Base-by-base conservation (phyloP, 1,140 invertebrate species). In the Hylyphantes graminicola region DNA sequence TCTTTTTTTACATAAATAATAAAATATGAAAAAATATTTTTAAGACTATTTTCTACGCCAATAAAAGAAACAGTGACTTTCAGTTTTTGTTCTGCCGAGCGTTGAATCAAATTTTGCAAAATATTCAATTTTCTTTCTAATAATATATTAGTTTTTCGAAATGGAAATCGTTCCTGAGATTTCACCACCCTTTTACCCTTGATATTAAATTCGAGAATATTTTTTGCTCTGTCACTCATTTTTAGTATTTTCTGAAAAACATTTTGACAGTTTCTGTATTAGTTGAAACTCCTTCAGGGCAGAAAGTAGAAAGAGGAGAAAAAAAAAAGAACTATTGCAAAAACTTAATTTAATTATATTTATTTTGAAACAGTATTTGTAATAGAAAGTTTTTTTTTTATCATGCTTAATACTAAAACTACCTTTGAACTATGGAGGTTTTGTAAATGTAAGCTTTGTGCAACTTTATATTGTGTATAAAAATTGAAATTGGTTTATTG, bases 81-180 rank as follows among this genome's bases (percentile, higher is more conserved):
- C 35, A 35, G 35, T 35, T 35, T 35, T 74, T 74, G 53, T 57
- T 57, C 54, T 57, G 50, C 48, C 17, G 35, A 74, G 57, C 54
- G 55, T 57, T 15, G 57, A 76, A 63, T 76, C 74, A 76, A 76
- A 76, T 76, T 63, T 21, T 35, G 59, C n/a, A 76, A 76, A 76
- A 76, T 76, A 76, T 76, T 76, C 74, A 63, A 63, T 76, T 76
- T 76, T 76, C 74, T 74, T 74, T 35, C 35, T 35, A 76, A 63
- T 76, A 61, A 76, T 54, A 76, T 76, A 78, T 65, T 78, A 65
- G 61, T 78, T 78, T 67, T 12, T 54, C 50, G n/a, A 78, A 67
- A 50, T 65, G 55, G 75, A 59, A 35, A 76, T 50, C 57, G 35
- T 76, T 63, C 61, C 63, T 51, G 17, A 63, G 59, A 57, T n/a